Evolutionary conservation across 2,113 vertebrate species (phyloP), one percentile per base, ranked within the genome.

Genomic region (Ceyx margarethae): DNA sequence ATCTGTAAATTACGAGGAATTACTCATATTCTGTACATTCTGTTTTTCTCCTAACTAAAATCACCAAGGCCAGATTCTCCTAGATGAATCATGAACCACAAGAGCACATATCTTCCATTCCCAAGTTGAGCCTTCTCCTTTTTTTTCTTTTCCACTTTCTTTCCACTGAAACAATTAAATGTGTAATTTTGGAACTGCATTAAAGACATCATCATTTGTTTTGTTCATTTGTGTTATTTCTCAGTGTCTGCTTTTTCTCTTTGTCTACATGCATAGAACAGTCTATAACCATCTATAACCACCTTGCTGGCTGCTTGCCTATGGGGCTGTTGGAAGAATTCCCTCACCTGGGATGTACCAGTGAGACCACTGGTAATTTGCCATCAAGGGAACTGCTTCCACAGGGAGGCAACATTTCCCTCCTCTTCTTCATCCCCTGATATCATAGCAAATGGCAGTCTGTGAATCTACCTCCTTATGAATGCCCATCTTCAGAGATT

Each of bases 221-320:
- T 56, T 50, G 22, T 54, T 85, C 13, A 3, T 37, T 20, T 58
- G 21, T 31, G 13, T 53, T 53, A 28, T 29, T 43, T 22, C 57
- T 13, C 45, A 48, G 13, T 15, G 29, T 35, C 75, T 50, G 10
- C 13, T 80, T 71, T 40, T 23, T 51, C 19, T 81, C 33, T 21
- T 57, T 71, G 8, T 40, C 57, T 23, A 2, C 3, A 11, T 26
- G 26, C 35, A 8, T 20, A 0, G 1, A 37, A 33, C 13, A 1
- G 3, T 14, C 43, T n/a, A 1, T 9, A 35, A 37, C 13, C 2
- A 2, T 14, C 43, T 31, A 1, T 7, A n/a, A 51, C 29, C 28
- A 16, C 5, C 71, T 46, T 46, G 15, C 50, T 69, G 48, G 21
- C 37, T 71, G 25, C 29, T 68, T 77, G 13, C 28, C 28, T 23